phyloP scores from a whole-genome alignment of 2,888 invertebrate species.

The Ditylenchus weischeri region DNA sequence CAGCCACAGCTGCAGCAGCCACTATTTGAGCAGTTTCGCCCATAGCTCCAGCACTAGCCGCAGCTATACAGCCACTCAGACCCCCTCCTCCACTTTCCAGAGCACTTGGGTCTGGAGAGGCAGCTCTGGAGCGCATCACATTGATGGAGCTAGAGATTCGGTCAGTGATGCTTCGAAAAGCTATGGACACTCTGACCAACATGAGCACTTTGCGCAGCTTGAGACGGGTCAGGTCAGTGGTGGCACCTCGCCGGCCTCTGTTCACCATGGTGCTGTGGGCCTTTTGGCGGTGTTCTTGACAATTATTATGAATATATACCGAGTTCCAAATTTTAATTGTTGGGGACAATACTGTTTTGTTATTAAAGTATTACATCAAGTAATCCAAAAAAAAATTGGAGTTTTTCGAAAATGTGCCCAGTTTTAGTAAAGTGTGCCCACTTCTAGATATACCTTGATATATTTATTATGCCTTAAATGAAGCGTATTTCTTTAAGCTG shows the following conservation, averaged over 20 bases:
- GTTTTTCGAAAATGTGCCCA: too few species aligned
- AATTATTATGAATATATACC: neutral
- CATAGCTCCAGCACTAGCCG: constrained; percentile 13
- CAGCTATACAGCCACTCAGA: constrained; percentile 10
- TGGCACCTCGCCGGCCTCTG: constrained; percentile 39
- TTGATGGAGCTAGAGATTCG: constrained; percentile 33
- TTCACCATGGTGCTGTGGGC: constrained; percentile 25
- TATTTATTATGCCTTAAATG: too few species aligned
- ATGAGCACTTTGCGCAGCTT: constrained; percentile 56
- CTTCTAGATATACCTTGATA: too few species aligned
- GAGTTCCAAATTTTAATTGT: too few species aligned
- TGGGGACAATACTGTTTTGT: too few species aligned
- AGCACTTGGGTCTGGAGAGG: constrained; percentile 29
- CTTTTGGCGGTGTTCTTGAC: constrained; percentile 19
- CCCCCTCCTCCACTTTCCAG: constrained; percentile 5
- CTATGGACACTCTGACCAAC: constrained; percentile 52
- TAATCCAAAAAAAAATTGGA: too few species aligned
- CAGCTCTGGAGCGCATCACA: constrained; percentile 23
- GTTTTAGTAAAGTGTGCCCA: too few species aligned
- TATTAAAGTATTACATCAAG: too few species aligned
- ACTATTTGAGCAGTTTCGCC: constrained; percentile 13
- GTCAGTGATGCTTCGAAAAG: constrained; percentile 36
- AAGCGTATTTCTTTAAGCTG: too few species aligned
- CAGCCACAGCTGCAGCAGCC: constrained; percentile 13
- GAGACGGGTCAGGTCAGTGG: constrained; percentile 40